phyloP scores from a whole-genome alignment of 2,113 vertebrate species.

The Cephalophus harveyi region DNA sequence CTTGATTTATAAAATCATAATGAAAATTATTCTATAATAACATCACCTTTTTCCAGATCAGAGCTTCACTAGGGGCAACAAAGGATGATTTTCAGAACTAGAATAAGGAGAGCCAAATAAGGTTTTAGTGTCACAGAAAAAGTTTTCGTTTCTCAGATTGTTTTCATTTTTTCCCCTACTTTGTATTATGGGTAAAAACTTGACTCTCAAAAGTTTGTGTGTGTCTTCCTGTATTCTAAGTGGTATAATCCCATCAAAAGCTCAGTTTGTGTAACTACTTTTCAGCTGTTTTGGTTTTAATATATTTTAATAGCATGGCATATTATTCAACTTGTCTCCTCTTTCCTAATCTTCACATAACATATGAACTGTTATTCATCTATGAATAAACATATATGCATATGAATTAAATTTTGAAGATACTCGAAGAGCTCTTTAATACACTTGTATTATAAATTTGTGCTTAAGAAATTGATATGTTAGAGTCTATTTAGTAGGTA shows the following conservation, averaged over 20 bases:
- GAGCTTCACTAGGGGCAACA: background rate
- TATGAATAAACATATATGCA: background rate
- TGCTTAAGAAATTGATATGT: background rate
- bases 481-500: background rate
- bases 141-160: background rate
- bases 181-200: background rate
- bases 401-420: constrained; percentile 50
- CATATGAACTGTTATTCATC: background rate
- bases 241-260: background rate
- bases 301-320: constrained; percentile 12
- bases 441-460: background rate
- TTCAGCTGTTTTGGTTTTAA: background rate
- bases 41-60: background rate
- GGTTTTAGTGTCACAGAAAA: background rate
- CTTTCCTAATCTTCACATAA: background rate
- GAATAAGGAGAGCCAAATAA: background rate
- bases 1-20: background rate
- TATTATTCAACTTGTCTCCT: background rate
- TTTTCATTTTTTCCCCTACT: background rate
- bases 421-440: background rate
- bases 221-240: background rate
- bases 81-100: background rate
- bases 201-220: background rate
- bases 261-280: background rate
- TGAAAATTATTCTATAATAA: background rate